Conservation (phyloP, 2,797 vertebrate genomes). For the Phataginus tetradactyla region DNA sequence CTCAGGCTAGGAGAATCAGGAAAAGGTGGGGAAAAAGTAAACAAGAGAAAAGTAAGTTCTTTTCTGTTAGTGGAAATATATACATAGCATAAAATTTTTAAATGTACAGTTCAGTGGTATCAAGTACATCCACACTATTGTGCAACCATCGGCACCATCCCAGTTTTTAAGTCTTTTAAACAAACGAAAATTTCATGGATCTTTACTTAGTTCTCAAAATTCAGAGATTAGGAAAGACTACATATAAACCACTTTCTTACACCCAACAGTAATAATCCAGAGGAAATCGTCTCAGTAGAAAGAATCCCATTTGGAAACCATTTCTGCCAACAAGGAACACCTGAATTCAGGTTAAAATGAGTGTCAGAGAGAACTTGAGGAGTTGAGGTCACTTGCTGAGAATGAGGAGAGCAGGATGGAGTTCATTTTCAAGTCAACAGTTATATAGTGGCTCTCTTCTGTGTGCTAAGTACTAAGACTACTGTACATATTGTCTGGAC, state of each 20-base stretch:
- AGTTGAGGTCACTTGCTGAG: background rate
- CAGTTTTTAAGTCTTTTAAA: conserved; percentile 18
- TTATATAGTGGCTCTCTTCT: background rate
- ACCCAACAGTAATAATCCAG: background rate
- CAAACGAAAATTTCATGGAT: conserved; percentile 25
- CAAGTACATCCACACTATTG: background rate
- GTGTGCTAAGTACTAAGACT: background rate
- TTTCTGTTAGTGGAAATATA: background rate
- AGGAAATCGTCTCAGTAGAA: background rate
- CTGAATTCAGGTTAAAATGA: background rate
- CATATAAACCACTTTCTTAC: background rate
- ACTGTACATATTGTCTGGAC: background rate
- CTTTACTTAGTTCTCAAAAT: conserved; percentile 47
- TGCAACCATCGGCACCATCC: background rate
- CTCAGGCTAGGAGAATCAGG: conserved; percentile 90
- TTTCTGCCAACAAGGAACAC: background rate
- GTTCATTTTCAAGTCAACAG: background rate
- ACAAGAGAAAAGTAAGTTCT: background rate
- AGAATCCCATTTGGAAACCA: conserved; percentile 2
- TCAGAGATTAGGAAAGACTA: background rate
- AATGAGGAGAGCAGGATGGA: background rate
- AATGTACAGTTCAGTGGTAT: background rate
- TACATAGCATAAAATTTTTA: background rate
- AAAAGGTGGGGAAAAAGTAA: background rate
- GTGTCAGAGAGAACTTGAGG: background rate